Evolutionary conservation across 2,888 invertebrate genomes (phyloP).

Genomic region (Dryocosmus kuriphilus): DNA sequence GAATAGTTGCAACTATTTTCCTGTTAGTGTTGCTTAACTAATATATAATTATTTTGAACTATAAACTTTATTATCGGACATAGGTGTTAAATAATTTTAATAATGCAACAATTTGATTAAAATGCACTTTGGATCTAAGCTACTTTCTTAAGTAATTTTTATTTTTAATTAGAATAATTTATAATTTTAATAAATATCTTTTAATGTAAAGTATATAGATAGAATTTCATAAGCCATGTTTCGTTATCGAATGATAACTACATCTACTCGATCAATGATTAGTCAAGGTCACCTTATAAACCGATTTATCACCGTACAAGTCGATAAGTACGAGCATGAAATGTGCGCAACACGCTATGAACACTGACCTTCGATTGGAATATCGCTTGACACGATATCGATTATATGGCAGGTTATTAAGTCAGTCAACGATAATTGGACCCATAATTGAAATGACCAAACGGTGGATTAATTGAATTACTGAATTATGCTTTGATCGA

Average conservation of each 20-base stretch:
- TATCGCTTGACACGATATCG: slow-evolving; percentile 56
- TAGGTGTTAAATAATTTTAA: too few relatives aligned
- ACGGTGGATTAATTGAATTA: background rate
- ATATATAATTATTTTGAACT: too few relatives aligned
- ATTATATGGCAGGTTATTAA: slow-evolving; percentile 50
- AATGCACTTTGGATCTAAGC: too few relatives aligned
- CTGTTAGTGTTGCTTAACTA: background rate
- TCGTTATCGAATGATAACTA: background rate
- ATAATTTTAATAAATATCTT: background rate
- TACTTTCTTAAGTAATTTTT: background rate
- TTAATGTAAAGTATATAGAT: background rate
- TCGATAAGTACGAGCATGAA: slow-evolving; percentile 33
- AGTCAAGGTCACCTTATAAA: slow-evolving; percentile 28
- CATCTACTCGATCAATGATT: slow-evolving; percentile 29
- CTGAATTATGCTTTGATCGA: background rate
- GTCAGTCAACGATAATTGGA: background rate
- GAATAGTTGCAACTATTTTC: background rate
- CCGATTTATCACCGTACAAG: slow-evolving; percentile 27
- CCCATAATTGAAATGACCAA: slow-evolving; percentile 2
- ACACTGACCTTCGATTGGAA: slow-evolving; percentile 58
- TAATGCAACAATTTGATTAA: too few relatives aligned
- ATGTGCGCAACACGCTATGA: slow-evolving; percentile 16
- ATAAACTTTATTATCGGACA: too few relatives aligned
- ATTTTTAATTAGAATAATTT: background rate
- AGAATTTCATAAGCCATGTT: background rate